These are phyloP conservation scores for Chironomus tentans DNA, from an alignment of 2,888 invertebrate genomes.

Conservation along the genomic window DNA sequence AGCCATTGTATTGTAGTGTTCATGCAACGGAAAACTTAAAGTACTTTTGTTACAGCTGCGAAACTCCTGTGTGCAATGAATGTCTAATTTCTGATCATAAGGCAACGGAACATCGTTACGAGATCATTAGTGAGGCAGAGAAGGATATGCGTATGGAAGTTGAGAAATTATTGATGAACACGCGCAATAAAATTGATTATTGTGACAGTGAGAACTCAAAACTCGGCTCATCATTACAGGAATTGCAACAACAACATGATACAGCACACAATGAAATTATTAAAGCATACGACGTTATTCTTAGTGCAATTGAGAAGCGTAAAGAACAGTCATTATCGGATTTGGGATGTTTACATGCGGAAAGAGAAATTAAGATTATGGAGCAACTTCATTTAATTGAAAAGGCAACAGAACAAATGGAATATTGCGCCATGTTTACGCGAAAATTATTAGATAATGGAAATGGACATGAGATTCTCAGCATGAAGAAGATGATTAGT, in stretches of 20 bases:
- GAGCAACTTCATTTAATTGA: constrained; percentile 75
- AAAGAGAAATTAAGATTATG: constrained; percentile 83
- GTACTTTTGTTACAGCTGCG: constrained; percentile 80
- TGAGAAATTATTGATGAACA: constrained; percentile 61
- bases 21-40: constrained; percentile 78
- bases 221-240: constrained; percentile 70
- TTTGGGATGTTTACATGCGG: constrained; percentile 67
- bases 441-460: constrained; percentile 72
- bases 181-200: constrained; percentile 62
- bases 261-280: constrained; percentile 74
- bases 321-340: constrained; percentile 66
- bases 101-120: constrained; percentile 72
- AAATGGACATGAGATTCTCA: constrained; percentile 74
- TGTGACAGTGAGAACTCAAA: constrained; percentile 67
- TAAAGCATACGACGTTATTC: constrained; percentile 70
- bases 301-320: constrained; percentile 70
- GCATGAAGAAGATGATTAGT: constrained; percentile 69
- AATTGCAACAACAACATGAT: constrained; percentile 78
- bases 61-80: constrained; percentile 78
- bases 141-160: constrained; percentile 69
- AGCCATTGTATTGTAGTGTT: constrained; percentile 73
- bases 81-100: constrained; percentile 77
- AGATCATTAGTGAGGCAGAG: constrained; percentile 72
- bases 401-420: constrained; percentile 73
- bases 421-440: constrained; percentile 79